phyloP scores from a whole-genome alignment of 1,140 invertebrate genomes.

The Drosophila mojavensis region DNA sequence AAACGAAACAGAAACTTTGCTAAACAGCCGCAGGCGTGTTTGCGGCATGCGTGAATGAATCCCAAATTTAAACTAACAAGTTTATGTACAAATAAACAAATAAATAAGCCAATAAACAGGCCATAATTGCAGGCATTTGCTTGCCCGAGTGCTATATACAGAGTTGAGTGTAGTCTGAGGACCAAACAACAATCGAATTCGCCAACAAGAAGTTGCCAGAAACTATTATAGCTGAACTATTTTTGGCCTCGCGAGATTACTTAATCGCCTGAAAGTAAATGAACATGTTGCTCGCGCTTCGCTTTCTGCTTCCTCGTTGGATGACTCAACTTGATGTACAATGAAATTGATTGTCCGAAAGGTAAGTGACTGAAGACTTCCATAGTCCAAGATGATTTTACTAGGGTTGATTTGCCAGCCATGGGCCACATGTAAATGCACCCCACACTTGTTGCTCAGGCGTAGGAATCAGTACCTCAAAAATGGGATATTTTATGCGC shows the following conservation, averaged over 20 bases:
- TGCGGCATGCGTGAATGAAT: constrained; percentile 31
- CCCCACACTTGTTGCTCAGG: constrained; percentile 12
- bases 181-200: background rate
- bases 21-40: constrained; percentile 39
- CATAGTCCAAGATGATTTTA: background rate
- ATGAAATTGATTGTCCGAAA: constrained; percentile 84
- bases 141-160: background rate
- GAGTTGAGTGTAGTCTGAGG: background rate
- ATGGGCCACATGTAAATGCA: too few relatives aligned
- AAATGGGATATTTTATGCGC: background rate
- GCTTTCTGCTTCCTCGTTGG: constrained; percentile 4
- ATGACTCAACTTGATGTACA: constrained; percentile 74
- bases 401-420: too few relatives aligned
- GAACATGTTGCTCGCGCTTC: background rate
- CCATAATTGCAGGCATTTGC: background rate
- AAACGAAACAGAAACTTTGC: constrained; percentile 50
- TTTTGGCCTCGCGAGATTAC: background rate
- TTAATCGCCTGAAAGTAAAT: background rate
- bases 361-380: constrained; percentile 55
- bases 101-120: constrained; percentile 27
- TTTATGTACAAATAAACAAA: constrained; percentile 23
- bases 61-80: constrained; percentile 50
- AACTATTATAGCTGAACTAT: background rate
- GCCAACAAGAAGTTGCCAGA: background rate
- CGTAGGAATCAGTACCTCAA: too few relatives aligned